Base-by-base conservation (phyloP, 1,140 invertebrate genomes). In the Trichonephila clavipes region DNA sequence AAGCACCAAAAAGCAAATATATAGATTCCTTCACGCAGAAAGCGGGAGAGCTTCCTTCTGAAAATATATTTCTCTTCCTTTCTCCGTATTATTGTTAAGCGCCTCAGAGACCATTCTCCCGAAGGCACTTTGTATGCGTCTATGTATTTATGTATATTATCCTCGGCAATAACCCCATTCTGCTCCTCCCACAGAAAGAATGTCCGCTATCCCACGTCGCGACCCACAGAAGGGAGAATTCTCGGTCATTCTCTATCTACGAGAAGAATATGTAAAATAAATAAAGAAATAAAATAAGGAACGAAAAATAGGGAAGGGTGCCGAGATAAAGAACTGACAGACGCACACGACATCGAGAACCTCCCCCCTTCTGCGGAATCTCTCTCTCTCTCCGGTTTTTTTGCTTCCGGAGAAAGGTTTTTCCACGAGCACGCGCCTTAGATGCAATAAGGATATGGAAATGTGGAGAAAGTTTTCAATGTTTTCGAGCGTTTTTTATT, bases 101-200 rank as follows among this genome's bases (percentile, higher is more conserved):
- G 82, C 61, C 83, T 34, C 62, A 3, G 82, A 87, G 90, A 86
- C 90, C 83, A 82, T 93, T 93, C 92, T 59, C 92, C 85, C 92
- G 24, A 24, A 44, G 62, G 82, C 69, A 93, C 92, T 93, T 88
- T 93, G 92, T 93, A 93, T 88, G 92, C 85, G 83, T 88, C 64
- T 81, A 93, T 93, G 92, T 93, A 93, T 88, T 93, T 93, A 93
- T 93, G 92, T 93, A 93, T 93, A 93, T 93, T 93, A 93, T 93
- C 86, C 92, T 40, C 85, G 90, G 92, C 92, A 93, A 93, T 93
- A 93, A 93, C 92, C 64, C 62, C 66, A 28, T 66, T 64, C 89
- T 24, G 28, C n/a, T 69, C n/a, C 66, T 69, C 51, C 62, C 28
- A 14, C 61, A 59, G 77, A 89, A 93, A 92, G 91, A 86, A 93